phyloP scores from a whole-genome alignment of 2,113 vertebrate species.

The Seriola aureovittata region DNA sequence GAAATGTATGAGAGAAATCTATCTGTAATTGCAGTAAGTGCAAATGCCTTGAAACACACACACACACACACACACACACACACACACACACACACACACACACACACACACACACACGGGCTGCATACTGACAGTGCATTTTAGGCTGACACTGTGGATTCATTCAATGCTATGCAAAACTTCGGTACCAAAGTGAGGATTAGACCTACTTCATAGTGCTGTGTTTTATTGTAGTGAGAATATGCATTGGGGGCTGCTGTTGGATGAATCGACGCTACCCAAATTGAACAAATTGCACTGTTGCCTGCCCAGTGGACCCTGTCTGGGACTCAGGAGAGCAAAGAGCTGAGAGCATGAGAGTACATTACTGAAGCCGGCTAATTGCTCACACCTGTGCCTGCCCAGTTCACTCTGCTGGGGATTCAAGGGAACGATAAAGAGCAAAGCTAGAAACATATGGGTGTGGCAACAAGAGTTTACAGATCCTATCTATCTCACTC shows the following conservation, averaged over 20 bases:
- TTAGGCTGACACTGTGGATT: conserved; percentile 34
- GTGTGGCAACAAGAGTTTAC: conserved; percentile 35
- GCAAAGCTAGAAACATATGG: conserved; percentile 49
- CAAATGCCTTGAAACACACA: not conserved
- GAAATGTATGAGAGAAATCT: not conserved
- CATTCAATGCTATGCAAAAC: conserved; percentile 24
- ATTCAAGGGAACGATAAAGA: conserved; percentile 63
- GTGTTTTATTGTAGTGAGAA: conserved; percentile 66
- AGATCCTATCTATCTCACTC: not conserved
- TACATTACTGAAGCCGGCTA: conserved; percentile 74
- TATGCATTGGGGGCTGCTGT: conserved; percentile 61
- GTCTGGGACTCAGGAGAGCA: conserved; percentile 69
- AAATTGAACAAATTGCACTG: conserved; percentile 81
- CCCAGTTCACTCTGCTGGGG: conserved; percentile 62
- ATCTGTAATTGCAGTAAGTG: conserved; percentile 8
- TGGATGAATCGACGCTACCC: conserved; percentile 69
- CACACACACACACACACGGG: no score
- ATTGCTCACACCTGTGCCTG: conserved; percentile 79
- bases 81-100: not conserved
- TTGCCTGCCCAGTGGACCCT: conserved; percentile 71
- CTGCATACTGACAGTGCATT: conserved; percentile 7
- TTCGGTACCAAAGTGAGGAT: conserved; percentile 48
- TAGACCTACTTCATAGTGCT: conserved; percentile 46
- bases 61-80: no score
- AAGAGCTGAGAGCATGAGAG: conserved; percentile 65